A percentile compares a stretch with the other conserved stretches of the same genome.
phyloP scores from a whole-genome alignment of 2,113 vertebrate species.

The Maccullochella peelii region DNA sequence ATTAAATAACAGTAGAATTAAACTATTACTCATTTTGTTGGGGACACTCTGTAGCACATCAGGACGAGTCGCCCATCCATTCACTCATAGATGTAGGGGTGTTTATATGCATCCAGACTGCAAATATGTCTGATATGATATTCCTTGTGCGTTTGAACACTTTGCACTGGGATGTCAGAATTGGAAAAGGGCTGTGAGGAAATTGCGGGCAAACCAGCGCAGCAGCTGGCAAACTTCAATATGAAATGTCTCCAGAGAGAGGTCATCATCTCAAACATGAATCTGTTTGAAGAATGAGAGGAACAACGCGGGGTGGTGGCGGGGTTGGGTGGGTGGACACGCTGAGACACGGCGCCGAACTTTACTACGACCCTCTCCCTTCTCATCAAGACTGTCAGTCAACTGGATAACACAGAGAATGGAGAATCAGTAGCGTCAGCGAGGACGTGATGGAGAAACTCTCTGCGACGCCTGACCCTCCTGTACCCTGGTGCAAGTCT shows the following conservation, averaged over 20 bases:
- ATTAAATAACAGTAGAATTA: constrained; percentile 1
- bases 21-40: not conserved
- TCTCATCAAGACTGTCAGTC: constrained; percentile 48
- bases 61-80: not conserved
- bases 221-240: constrained; percentile 13
- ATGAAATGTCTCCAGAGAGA: constrained; percentile 19
- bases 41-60: not conserved
- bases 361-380: constrained; percentile 19
- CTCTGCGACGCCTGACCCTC: constrained; percentile 59
- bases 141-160: constrained; percentile 6
- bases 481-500: constrained; percentile 53
- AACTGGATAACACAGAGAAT: constrained; percentile 47
- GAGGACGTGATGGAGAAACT: constrained; percentile 55
- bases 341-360: not conserved
- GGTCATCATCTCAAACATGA: constrained; percentile 47
- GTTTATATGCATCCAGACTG: not conserved
- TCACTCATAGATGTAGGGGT: not conserved
- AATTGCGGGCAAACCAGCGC: not conserved
- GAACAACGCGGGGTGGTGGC: not conserved
- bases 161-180: not conserved
- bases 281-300: constrained; percentile 36
- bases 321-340: not conserved
- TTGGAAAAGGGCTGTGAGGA: not conserved
- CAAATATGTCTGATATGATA: not conserved
- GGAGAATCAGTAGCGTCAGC: constrained; percentile 52